phyloP scores from a whole-genome alignment of 2,888 invertebrate species.

The Schrankia costaestrigalis region DNA sequence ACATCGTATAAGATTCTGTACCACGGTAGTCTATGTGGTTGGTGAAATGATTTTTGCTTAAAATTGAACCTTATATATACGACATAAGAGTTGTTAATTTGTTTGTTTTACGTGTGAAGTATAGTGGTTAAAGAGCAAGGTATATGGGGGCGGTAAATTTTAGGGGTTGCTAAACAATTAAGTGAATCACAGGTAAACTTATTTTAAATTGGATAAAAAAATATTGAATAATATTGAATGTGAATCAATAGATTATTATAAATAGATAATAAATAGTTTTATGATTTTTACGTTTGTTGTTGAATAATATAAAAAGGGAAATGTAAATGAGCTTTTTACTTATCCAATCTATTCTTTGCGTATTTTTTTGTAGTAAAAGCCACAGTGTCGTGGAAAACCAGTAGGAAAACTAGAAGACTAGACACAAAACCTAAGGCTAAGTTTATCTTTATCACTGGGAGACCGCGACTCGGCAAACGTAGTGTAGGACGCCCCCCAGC shows the following conservation, averaged over 20 bases:
- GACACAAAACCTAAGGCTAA: too few species aligned
- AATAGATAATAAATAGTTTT: conserved; percentile 22
- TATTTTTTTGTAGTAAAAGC: too few species aligned
- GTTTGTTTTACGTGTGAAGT: not conserved
- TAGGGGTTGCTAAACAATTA: conserved; percentile 73
- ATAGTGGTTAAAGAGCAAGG: conserved; percentile 26
- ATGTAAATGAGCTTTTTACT: too few species aligned
- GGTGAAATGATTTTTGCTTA: not conserved
- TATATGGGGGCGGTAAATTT: conserved; percentile 62
- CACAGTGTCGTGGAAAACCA: too few species aligned
- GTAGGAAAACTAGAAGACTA: too few species aligned
- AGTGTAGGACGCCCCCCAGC: too few species aligned
- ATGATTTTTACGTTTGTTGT: conserved; percentile 1
- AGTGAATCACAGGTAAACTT: conserved; percentile 69
- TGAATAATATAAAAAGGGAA: too few species aligned
- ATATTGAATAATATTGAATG: conserved; percentile 20
- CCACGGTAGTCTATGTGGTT: conserved; percentile 17
- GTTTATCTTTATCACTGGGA: too few species aligned
- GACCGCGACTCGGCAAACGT: too few species aligned
- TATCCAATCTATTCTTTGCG: too few species aligned
- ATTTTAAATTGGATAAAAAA: conserved; percentile 58
- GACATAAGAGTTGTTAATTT: conserved; percentile 13
- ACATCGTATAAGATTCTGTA: conserved; percentile 41
- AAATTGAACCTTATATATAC: conserved; percentile 15
- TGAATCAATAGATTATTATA: conserved; percentile 10